Base-by-base conservation (phyloP, 2,113 vertebrate species). In the Setophaga petechia region DNA sequence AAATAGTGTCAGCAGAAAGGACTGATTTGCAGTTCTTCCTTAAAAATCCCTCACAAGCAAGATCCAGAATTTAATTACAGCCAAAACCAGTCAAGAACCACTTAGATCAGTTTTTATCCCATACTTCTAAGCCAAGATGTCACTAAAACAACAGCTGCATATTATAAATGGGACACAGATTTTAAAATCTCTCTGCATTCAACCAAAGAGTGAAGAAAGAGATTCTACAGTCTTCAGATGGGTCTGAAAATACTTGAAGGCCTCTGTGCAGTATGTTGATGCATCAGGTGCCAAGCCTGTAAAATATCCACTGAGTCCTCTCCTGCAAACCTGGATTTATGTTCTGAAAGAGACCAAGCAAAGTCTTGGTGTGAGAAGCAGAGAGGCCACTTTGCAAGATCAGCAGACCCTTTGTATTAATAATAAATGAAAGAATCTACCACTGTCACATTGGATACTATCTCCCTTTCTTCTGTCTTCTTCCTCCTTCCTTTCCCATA, bases 131-230 rank as follows among this genome's bases (percentile, higher is more conserved):
- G 91, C 78, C 89, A 89, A 79, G 75, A 94, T 82, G 55, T 83
- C 93, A 91, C 74, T 87, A 17, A 72, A 89, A 79, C 31, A 95
- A 76, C 84, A 93, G 74, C 81, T 94, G 78, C 9, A 10, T 76
- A n/a, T 84, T 89, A 62, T 79, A 87, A 92, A 76, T 51, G 18
- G 63, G 39, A 79, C 37, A 51, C 17, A 39, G 23, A 22, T 61
- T 89, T 59, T 84, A 94, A 93, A 90, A 74, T 83, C 37, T 74
- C 67, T 67, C 44, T 86, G 31, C 33, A 63, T 9, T 86, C 39
- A 77, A 88, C 33, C 23, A 66, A 91, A 55, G 35, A 91, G 24
- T 63, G 44, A 59, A 90, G 62, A 72, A 94, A 71, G 55, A 77
- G 74, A 74, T 74, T 58, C 33, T 85, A 21, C 10, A 74, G 33